Base-by-base conservation (phyloP, 2,888 invertebrate genomes). In the Gastracanthus pulcherrimus region DNA sequence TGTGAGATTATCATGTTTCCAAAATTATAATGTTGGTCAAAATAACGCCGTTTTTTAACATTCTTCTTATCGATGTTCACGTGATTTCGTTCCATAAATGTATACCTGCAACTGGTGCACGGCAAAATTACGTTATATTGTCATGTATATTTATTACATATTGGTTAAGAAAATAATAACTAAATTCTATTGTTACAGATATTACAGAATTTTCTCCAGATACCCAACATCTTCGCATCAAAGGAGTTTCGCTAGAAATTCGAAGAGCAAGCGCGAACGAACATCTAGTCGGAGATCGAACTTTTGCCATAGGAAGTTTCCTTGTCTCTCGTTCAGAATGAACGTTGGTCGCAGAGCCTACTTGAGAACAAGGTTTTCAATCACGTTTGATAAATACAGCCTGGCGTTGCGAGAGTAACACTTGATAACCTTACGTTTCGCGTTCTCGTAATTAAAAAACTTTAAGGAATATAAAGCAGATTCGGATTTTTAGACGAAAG, bases 181-280 rank as follows among this genome's bases (percentile, higher is more conserved):
- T n/a, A n/a, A n/a, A n/a, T n/a, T n/a, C n/a, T n/a, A 74, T 74
- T 76, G 80, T 75, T 71, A 58, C 88, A 95, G 95, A 94, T 95
- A 81, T 91, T 95, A 81, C 93, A 94, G 88, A 94, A 93, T 72
- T 94, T 95, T 86, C 89, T 95, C 81, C 93, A 93, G 87, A 94
- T 95, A 84, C 95, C 95, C 38, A 94, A 94, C 86, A 95, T 95
- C 85, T 95, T 93, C 90, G 94, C 95, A 75, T 95, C 95, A 4
- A 91, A 93, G 82, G 93, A 93, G 83, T 95, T 95, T 87, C 93
- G 94, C 82, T 92, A 93, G 9, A 93, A 93, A 86, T 94, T 93
- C 88, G 95, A 94, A 87, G 92, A 92, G 60, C 90, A 92, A 86
- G 94, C 94, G 9, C 92, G 94, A 82, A 89, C 90, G 84, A 94